Conservation (phyloP, 1,140 invertebrate genomes). For the Saxidomus purpurata region DNA sequence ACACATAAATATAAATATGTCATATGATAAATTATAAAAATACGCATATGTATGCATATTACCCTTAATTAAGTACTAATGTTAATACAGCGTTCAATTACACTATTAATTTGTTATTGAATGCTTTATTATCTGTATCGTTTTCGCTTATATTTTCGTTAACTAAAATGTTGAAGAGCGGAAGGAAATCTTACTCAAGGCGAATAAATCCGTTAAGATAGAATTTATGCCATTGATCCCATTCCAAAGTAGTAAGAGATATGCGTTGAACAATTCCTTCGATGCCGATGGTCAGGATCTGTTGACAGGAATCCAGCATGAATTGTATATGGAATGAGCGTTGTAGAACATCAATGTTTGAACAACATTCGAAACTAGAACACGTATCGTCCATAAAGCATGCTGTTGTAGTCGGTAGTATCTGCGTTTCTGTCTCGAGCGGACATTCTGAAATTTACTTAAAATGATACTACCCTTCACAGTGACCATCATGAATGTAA, state of each 20-base stretch:
- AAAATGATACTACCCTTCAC: not conserved
- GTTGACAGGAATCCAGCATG: not conserved
- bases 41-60: not conserved
- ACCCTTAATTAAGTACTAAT: not conserved
- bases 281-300: slow-evolving; percentile 1
- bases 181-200: not conserved
- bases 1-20: not conserved
- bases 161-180: too few relatives aligned
- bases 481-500: not conserved
- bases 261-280: not conserved
- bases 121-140: not conserved
- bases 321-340: not conserved
- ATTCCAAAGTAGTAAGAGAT: slow-evolving; percentile 13
- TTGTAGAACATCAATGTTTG: not conserved
- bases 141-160: not conserved
- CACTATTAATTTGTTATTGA: not conserved
- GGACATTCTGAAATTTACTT: too few relatives aligned
- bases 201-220: not conserved
- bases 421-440: too few relatives aligned
- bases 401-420: not conserved
- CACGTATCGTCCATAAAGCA: slow-evolving; percentile 22
- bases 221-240: not conserved
- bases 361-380: slow-evolving; percentile 31
- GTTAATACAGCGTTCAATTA: too few relatives aligned
- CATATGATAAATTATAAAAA: not conserved